Conservation (phyloP, 2,113 vertebrate genomes). For the Tragelaphus buxtoni region DNA sequence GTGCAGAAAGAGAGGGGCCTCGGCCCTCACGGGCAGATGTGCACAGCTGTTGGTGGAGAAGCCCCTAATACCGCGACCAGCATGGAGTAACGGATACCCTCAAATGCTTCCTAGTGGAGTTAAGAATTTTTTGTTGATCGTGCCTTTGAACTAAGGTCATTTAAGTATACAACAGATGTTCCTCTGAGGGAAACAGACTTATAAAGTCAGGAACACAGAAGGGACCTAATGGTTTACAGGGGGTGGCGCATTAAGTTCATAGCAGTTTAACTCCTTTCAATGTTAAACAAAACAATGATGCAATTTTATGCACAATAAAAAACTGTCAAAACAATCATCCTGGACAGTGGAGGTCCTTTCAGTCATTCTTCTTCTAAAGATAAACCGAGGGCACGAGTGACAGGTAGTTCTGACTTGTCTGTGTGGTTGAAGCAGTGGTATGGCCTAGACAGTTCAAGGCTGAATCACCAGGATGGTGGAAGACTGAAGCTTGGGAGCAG, state of each 20-base stretch:
- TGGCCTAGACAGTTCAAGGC: neutral
- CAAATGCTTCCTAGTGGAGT: conserved; percentile 64
- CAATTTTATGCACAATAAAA: conserved; percentile 70
- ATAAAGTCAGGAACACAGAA: conserved; percentile 69
- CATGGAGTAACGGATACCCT: conserved; percentile 55
- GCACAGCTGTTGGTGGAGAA: conserved; percentile 80
- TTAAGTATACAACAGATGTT: conserved; percentile 79
- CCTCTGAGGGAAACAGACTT: conserved; percentile 74
- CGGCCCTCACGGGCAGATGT: conserved; percentile 77
- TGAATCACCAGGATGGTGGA: neutral
- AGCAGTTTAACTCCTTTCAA: conserved; percentile 67
- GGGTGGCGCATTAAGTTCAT: conserved; percentile 48
- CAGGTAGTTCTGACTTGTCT: neutral
- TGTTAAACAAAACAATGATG: conserved; percentile 69
- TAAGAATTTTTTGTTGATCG: conserved; percentile 72
- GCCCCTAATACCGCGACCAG: conserved; percentile 66
- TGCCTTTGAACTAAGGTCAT: conserved; percentile 80
- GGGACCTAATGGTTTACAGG: conserved; percentile 65
- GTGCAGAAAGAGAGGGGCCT: conserved; percentile 66
- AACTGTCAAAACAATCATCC: conserved; percentile 73
- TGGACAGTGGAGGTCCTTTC: conserved; percentile 67
- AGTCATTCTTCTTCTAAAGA: conserved; percentile 58
- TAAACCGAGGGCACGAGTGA: conserved; percentile 37
- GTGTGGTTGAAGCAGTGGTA: neutral
- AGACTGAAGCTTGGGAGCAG: neutral